phyloP scores from a whole-genome alignment of 2,888 invertebrate species.

The Halictus ligatus region DNA sequence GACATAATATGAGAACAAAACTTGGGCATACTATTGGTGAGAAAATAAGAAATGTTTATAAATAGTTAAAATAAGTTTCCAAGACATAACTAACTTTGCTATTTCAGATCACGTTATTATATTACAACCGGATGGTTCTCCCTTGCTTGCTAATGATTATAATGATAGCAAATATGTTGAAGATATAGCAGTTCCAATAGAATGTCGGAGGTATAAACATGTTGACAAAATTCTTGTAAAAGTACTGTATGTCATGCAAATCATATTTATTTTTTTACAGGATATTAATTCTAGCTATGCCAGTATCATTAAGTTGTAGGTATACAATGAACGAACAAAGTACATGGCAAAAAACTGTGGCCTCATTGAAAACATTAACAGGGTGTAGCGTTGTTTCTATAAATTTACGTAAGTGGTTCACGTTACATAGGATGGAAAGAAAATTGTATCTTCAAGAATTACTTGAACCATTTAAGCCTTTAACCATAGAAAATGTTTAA shows the following conservation, averaged over 20 bases:
- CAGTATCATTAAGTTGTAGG: conserved; percentile 86
- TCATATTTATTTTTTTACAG: conserved; percentile 83
- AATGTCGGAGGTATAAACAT: conserved; percentile 33
- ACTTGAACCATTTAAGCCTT: conserved; percentile 82
- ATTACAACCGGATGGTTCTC: conserved; percentile 85
- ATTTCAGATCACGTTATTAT: conserved; percentile 86
- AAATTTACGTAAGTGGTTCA: conserved; percentile 85
- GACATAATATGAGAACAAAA: conserved; percentile 86
- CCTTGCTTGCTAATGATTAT: conserved; percentile 82
- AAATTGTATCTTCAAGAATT: conserved; percentile 87
- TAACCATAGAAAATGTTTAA: not conserved
- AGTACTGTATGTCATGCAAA: not conserved
- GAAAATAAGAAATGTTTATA: conserved; percentile 37
- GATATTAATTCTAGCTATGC: conserved; percentile 86
- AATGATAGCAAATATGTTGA: conserved; percentile 58
- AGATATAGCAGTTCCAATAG: conserved; percentile 14
- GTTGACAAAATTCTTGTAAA: not conserved
- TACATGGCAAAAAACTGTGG: conserved; percentile 85
- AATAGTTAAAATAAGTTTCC: conserved; percentile 4
- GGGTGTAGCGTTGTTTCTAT: conserved; percentile 87
- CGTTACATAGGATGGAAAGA: conserved; percentile 86
- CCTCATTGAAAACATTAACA: conserved; percentile 85
- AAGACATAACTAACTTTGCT: conserved; percentile 2
- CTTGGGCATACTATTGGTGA: conserved; percentile 86
- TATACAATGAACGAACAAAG: conserved; percentile 87